phyloP scores from a whole-genome alignment of 2,113 vertebrate genomes.

The Oryctolagus cuniculus region mOryCun1.1 NC_091450.1:18404501-18405000 shows the following conservation, averaged over 20 bases:
- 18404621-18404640: background rate
- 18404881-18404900: constrained; percentile 55
- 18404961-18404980: constrained; percentile 73
- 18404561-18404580: background rate
- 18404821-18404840: constrained; percentile 51
- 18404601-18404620: constrained; percentile 29
- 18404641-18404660: constrained; percentile 13
- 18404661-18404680: background rate
- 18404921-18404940: background rate
- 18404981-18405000: constrained; percentile 16
- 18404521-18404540: too few species aligned
- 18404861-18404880: constrained; percentile 15
- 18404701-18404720: constrained; percentile 42
- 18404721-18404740: background rate
- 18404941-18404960: background rate
- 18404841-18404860: background rate
- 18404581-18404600: constrained; percentile 6
- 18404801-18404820: background rate
- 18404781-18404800: constrained; percentile 27
- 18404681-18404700: constrained; percentile 9
- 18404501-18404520: too few species aligned
- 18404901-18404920: constrained; percentile 41
- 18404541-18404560: background rate
- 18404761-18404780: constrained; percentile 10
- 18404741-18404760: background rate